Evolutionary conservation across 2,797 vertebrate species (phyloP).

Genomic region (Typhlichthys eigenmanni): DNA sequence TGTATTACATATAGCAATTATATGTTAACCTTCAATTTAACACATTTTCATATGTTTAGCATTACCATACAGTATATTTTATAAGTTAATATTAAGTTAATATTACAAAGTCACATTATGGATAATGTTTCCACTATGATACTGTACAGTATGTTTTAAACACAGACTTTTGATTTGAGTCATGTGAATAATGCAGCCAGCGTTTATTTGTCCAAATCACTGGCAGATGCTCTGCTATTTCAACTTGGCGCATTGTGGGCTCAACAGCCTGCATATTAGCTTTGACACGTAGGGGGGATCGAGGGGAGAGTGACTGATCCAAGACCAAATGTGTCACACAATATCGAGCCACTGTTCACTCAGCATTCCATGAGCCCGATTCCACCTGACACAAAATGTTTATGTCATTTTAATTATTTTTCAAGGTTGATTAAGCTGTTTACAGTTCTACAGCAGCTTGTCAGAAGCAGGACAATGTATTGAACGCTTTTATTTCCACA

Average conservation of each 20-base stretch:
- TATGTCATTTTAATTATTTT: constrained; percentile 22
- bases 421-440: constrained; percentile 49
- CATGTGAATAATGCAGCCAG: constrained; percentile 67
- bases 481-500: constrained; percentile 71
- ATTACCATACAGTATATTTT: no score
- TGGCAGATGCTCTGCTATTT: constrained; percentile 64
- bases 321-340: constrained; percentile 47
- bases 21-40: neutral
- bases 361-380: constrained; percentile 21
- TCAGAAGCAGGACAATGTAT: constrained; percentile 16
- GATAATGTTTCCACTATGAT: constrained; percentile 42
- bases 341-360: constrained; percentile 36
- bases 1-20: constrained; percentile 21
- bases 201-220: constrained; percentile 71
- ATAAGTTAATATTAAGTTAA: no score
- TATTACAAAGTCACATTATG: no score
- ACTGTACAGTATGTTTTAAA: constrained; percentile 53
- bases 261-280: constrained; percentile 60
- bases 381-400: constrained; percentile 24
- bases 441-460: constrained; percentile 18
- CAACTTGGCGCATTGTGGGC: constrained; percentile 56
- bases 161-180: constrained; percentile 69
- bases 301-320: constrained; percentile 37
- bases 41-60: neutral
- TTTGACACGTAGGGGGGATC: constrained; percentile 48